Base-by-base conservation (phyloP, 2,888 invertebrate genomes). In the Notocelia uddmanniana region DNA sequence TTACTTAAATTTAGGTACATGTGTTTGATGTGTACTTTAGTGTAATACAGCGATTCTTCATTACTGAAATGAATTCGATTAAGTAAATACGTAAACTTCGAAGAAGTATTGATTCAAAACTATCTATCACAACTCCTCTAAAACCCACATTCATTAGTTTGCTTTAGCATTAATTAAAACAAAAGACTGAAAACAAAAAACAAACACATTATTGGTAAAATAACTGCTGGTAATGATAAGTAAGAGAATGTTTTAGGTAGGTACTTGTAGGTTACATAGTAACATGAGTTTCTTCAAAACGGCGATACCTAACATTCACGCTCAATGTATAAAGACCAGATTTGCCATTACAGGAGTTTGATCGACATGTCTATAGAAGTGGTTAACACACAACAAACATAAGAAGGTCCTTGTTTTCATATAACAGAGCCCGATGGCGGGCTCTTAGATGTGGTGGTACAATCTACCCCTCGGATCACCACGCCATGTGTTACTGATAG, bases 401-500 rank as follows among this genome's bases (percentile, higher is more conserved):
- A 68, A 62, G 55, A 60, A 26, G 72, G 60, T 48, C 72, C 48
- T 19, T 18, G 50, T 15, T 57, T 55, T 11, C 45, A 23, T 19
- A n/a, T 21, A 55, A 37, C 11, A n/a, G 1, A 1, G 11, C 48
- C 31, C 19, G 34, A 23, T 23, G 52, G 66, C 41, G 73, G 80
- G 52, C 77, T 77, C 75, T 70, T 21, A 0, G 26, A 23, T 48
- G 58, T 76, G 77, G 81, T 31, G 23, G 0, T n/a, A n/a, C 74
- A 86, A 89, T 90, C 90, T 84, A 74, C 82, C 79, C 84, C 76
- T 68, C 73, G 69, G 67, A 87, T 87, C 88, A 73, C 76, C 80
- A 77, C 80, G 85, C 85, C 91, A 91, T 91, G 90, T 83, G 82
- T 80, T 75, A 74, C 69, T 74, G 89, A 91, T 91, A 89, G 73